Conservation (phyloP, 2,888 invertebrate species). For the Kryphioiulus occultus region DNA sequence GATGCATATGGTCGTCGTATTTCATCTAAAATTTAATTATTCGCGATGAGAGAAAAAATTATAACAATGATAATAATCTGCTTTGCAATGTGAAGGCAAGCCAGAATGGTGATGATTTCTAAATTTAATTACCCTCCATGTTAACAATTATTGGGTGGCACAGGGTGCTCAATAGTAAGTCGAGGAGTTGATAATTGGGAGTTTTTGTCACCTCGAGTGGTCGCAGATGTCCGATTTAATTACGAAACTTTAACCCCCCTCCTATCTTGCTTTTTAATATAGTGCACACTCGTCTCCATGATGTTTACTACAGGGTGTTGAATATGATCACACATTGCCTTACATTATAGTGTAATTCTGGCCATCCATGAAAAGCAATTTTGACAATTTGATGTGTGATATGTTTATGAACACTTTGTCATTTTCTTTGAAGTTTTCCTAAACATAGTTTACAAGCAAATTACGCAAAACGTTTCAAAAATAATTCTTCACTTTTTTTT, state of each 20-base stretch:
- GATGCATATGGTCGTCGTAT: neutral
- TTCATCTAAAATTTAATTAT: conserved; percentile 10
- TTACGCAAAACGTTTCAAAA: too few species aligned
- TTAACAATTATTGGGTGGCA: neutral
- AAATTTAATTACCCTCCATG: neutral
- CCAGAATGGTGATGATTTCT: neutral
- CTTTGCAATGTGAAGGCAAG: neutral
- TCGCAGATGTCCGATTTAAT: neutral
- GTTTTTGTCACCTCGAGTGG: neutral
- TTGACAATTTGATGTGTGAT: too few species aligned
- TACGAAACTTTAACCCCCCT: neutral
- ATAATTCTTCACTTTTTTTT: too few species aligned
- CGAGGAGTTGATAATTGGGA: neutral
- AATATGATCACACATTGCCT: neutral
- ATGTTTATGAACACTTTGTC: too few species aligned
- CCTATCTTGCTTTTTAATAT: neutral
- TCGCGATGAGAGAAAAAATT: neutral
- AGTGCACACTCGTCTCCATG: neutral
- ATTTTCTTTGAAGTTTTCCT: too few species aligned
- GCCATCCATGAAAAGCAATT: too few species aligned
- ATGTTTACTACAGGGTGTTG: neutral
- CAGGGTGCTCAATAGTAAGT: neutral
- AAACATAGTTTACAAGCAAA: too few species aligned
- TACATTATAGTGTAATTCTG: too few species aligned
- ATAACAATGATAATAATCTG: neutral